These are phyloP conservation scores for Drosophila limbata DNA, from an alignment of 2,888 invertebrate genomes.

Conservation along the genomic window DNA sequence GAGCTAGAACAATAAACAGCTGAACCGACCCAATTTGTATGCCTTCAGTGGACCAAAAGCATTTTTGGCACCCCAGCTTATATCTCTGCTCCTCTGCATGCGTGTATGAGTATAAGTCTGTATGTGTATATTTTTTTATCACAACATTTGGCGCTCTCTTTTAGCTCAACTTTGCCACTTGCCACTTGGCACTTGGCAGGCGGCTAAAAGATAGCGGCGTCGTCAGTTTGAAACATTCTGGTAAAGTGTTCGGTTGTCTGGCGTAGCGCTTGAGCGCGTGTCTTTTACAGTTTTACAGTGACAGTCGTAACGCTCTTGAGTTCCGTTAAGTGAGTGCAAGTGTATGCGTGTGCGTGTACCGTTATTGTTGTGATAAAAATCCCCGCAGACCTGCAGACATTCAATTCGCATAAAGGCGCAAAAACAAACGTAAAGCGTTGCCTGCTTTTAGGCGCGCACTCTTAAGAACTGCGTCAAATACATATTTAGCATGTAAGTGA, in stretches of 20 bases:
- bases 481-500: constrained; percentile 40
- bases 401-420: constrained; percentile 60
- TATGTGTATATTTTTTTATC: constrained; percentile 57
- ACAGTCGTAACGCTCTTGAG: constrained; percentile 14
- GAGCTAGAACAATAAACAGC: constrained; percentile 7
- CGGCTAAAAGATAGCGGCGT: constrained; percentile 60
- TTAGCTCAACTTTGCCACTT: constrained; percentile 8
- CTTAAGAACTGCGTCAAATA: constrained; percentile 3
- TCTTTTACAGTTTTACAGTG: constrained; percentile 44
- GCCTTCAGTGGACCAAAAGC: constrained; percentile 54
- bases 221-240: constrained; percentile 80
- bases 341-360: constrained; percentile 23
- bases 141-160: constrained; percentile 61
- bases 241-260: constrained; percentile 76
- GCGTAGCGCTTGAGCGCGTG: constrained; percentile 59
- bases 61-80: constrained; percentile 44
- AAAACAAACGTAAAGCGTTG: constrained; percentile 41
- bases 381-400: constrained; percentile 48
- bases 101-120: constrained; percentile 9
- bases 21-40: constrained; percentile 53
- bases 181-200: constrained; percentile 18
- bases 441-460: constrained; percentile 45
- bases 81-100: constrained; percentile 38
- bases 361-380: constrained; percentile 60
- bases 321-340: constrained; percentile 2